Percentiles rank a stretch among this genome's conserved stretches.
Conservation (phyloP, 2,113 vertebrate species). For the Galemys pyrenaicus region DNA sequence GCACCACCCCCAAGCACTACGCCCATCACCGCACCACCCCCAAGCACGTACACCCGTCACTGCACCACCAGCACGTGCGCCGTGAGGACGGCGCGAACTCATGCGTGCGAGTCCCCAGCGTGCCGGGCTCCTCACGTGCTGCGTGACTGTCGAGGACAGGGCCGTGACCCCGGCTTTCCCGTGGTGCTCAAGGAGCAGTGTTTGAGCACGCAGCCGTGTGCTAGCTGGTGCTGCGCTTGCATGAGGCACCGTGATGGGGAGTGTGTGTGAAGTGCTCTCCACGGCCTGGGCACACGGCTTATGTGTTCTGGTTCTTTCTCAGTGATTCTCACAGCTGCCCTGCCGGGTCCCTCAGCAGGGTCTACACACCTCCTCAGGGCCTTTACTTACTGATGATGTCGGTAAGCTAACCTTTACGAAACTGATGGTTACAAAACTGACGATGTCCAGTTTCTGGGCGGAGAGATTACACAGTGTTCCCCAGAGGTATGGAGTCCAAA, state of each 20-base stretch:
- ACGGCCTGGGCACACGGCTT: neutral
- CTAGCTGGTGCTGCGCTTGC: neutral
- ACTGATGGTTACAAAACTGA: too few species aligned
- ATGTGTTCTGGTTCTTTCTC: neutral
- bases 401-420: too few species aligned
- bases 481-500: neutral
- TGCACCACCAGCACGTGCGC: too few species aligned
- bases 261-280: neutral
- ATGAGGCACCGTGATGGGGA: neutral
- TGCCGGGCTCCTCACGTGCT: neutral
- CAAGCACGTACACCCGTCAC: neutral
- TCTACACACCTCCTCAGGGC: constrained; percentile 29
- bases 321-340: neutral
- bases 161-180: neutral
- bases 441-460: neutral
- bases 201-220: too few species aligned
- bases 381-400: neutral
- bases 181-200: too few species aligned
- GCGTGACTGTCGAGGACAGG: neutral
- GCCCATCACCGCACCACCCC: neutral
- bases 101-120: neutral
- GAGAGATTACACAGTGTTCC: neutral
- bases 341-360: neutral
- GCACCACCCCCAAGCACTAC: neutral
- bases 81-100: neutral